A percentile compares a stretch with the other conserved stretches of the same genome.
Conservation (phyloP, 2,888 invertebrate species). For the Ceratothoa steindachneri region DNA sequence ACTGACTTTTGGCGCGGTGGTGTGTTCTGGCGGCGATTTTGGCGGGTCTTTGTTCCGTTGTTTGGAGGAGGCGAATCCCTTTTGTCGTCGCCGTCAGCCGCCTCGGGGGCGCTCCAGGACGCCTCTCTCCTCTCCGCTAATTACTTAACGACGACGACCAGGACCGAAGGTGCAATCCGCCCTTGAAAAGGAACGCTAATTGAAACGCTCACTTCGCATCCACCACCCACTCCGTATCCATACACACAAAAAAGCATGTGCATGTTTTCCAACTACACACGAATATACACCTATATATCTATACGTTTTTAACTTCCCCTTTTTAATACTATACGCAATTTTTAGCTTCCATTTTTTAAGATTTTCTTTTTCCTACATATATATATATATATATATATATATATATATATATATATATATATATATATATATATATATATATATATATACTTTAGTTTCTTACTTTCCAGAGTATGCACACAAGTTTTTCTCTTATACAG, state of each 20-base stretch:
- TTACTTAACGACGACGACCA: neutral
- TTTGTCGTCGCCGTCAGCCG: neutral
- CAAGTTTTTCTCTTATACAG: no score
- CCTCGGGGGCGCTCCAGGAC: neutral
- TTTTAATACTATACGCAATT: neutral
- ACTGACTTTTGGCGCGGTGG: no score
- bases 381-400: neutral
- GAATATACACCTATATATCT: slow-evolving; percentile 12
- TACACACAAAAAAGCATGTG: neutral
- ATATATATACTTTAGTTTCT: no score
- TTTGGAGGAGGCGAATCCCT: neutral
- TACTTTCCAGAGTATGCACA: no score
- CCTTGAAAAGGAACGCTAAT: neutral
- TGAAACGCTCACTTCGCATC: neutral
- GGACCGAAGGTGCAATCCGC: neutral
- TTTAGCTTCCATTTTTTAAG: neutral
- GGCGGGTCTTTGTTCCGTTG: neutral
- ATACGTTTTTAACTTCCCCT: slow-evolving; percentile 1
- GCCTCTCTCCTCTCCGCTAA: neutral
- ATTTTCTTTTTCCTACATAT: neutral
- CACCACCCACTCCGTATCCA: neutral
- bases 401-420: neutral
- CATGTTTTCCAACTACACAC: neutral
- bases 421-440: neutral
- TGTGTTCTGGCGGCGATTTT: neutral